A percentile compares a stretch with the other conserved stretches of the same genome.
Conservation (phyloP, 2,113 vertebrate genomes). For the Saguinus imperator region DNA sequence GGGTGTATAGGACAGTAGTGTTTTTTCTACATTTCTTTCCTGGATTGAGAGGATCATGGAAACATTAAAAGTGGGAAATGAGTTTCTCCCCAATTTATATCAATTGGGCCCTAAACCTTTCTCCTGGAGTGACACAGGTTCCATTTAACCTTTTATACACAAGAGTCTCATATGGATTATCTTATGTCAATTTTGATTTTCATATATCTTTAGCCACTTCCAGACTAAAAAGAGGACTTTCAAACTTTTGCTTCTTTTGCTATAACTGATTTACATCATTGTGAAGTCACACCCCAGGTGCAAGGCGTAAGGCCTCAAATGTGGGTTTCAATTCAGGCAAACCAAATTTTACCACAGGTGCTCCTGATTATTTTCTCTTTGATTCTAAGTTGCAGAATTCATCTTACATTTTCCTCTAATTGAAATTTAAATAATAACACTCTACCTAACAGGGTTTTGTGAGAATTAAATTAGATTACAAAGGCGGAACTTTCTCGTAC, state of each 20-base stretch:
- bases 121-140: neutral
- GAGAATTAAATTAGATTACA: conserved; percentile 32
- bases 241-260: neutral
- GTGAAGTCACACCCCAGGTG: neutral
- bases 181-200: neutral
- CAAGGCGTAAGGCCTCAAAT: neutral
- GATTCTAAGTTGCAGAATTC: neutral
- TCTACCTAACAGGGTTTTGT: neutral
- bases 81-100: neutral
- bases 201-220: neutral
- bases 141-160: neutral
- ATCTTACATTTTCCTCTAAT: neutral
- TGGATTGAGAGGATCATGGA: neutral
- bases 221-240: neutral
- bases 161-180: neutral
- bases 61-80: neutral
- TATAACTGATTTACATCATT: neutral
- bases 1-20: too few relatives aligned
- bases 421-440: neutral
- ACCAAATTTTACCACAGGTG: neutral
- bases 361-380: neutral
- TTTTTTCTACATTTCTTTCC: neutral
- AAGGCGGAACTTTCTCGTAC: neutral
- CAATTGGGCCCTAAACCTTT: too few relatives aligned
- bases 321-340: neutral